A percentile compares a stretch with the other conserved stretches of the same genome.
These are phyloP conservation scores for Ifrita kowaldi DNA, from an alignment of 2,113 vertebrate genomes.

Conservation along the genomic window DNA sequence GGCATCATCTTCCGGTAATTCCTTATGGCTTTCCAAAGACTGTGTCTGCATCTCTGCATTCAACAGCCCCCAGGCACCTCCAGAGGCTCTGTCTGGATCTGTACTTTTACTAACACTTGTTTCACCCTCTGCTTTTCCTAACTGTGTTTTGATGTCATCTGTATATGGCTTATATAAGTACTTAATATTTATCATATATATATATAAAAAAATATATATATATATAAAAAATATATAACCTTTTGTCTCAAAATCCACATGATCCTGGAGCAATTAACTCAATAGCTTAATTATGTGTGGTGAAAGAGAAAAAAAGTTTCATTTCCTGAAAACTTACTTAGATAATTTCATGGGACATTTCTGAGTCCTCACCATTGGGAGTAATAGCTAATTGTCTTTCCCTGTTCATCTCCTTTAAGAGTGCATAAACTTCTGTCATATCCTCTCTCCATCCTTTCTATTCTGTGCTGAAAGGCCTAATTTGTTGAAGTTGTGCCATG, in stretches of 20 bases:
- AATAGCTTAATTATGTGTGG: background rate
- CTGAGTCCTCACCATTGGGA: background rate
- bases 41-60: background rate
- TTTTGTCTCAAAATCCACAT: background rate
- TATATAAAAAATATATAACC: no score
- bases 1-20: background rate
- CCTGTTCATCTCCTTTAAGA: background rate
- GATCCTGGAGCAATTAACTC: background rate
- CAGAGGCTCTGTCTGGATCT: background rate
- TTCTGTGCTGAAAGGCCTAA: background rate
- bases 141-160: background rate
- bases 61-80: background rate
- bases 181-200: background rate
- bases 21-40: background rate
- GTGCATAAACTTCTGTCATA: background rate
- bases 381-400: background rate
- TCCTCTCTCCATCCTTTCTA: background rate
- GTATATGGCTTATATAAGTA: background rate
- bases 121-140: background rate
- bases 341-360: background rate
- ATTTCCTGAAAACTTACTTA: background rate
- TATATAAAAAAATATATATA: no score
- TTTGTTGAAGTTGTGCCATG: background rate
- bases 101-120: background rate
- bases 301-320: background rate